Conservation (phyloP, 2,888 invertebrate species). For the Mylabris sibirica region DNA sequence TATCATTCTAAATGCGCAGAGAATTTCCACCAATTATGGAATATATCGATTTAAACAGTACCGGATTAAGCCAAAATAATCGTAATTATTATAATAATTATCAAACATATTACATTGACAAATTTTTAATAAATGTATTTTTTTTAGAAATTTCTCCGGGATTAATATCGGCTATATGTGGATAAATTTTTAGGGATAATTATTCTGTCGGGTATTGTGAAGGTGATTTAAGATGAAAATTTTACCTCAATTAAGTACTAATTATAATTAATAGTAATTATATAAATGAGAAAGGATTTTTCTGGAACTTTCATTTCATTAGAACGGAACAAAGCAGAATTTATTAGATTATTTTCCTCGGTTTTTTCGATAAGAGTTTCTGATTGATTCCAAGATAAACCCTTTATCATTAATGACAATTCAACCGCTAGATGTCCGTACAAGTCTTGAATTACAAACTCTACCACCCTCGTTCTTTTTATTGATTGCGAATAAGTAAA, state of each 20-base stretch:
- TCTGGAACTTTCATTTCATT: background rate
- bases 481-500: background rate
- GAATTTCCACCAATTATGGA: slow-evolving; percentile 6
- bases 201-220: background rate
- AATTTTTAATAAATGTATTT: background rate
- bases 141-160: no score
- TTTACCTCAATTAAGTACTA: background rate
- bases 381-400: background rate
- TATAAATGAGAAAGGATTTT: background rate
- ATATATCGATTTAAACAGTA: background rate
- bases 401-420: slow-evolving; percentile 4
- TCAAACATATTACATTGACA: background rate
- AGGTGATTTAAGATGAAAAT: background rate
- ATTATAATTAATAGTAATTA: background rate
- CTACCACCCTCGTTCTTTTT: background rate
- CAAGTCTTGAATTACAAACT: background rate
- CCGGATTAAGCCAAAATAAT: background rate
- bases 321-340: background rate
- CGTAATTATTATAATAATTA: background rate
- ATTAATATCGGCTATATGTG: no score
- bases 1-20: slow-evolving; percentile 4
- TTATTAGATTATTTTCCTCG: background rate
- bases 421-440: slow-evolving; percentile 6
- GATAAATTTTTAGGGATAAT: background rate
- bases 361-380: background rate